phyloP scores from a whole-genome alignment of 2,113 vertebrate genomes.

The Bos javanicus region DNA sequence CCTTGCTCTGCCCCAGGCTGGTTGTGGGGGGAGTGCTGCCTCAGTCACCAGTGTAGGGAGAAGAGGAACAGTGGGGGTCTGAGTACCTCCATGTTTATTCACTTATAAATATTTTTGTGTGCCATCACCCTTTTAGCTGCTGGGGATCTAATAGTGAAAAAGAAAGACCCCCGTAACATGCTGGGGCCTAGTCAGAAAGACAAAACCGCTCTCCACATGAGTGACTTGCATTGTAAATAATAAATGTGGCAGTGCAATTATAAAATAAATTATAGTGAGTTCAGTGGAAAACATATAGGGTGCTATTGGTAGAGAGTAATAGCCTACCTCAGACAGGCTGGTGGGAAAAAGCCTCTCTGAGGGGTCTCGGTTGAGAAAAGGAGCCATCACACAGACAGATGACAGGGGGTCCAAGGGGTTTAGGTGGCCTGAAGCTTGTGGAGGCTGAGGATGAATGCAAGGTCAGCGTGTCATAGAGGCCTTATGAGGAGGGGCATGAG shows the following conservation, averaged over 20 bases:
- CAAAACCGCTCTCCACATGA: not conserved
- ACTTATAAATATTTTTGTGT: not conserved
- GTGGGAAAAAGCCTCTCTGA: not conserved
- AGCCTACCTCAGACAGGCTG: not conserved
- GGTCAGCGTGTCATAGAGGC: not conserved
- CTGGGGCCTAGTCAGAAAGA: not conserved
- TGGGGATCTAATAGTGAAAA: not conserved
- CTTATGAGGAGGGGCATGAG: not conserved
- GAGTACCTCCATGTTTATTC: not conserved
- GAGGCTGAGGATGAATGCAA: not conserved
- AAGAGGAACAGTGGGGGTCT: not conserved
- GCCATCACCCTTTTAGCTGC: not conserved
- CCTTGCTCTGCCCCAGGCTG: not conserved
- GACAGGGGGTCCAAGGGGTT: fast-evolving
- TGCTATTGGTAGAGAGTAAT: not conserved
- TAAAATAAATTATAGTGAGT: not conserved
- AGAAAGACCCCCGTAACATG: not conserved
- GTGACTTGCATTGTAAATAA: not conserved
- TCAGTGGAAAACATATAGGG: not conserved
- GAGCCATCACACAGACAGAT: not conserved
- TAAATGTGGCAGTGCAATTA: not conserved
- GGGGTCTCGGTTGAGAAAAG: not conserved
- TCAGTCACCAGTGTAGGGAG: not conserved
- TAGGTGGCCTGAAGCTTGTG: too few relatives aligned
- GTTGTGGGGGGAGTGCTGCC: not conserved